phyloP scores from a whole-genome alignment of 2,888 invertebrate genomes.

The Brachyopa scutellaris region DNA sequence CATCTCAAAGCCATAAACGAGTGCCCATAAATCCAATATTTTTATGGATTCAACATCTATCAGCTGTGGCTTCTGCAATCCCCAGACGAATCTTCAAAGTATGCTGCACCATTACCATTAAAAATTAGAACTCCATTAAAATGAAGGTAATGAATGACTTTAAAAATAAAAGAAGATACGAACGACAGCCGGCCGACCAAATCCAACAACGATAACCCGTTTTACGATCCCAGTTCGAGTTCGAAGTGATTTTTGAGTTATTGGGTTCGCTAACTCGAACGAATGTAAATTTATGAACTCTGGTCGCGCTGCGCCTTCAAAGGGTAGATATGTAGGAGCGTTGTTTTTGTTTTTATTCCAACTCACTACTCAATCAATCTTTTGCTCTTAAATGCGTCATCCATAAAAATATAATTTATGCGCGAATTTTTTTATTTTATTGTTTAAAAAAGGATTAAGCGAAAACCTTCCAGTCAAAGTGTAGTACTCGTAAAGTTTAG shows the following conservation, averaged over 20 bases:
- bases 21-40: constrained; percentile 1
- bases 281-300: constrained; percentile 64
- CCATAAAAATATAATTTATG: constrained; percentile 71
- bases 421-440: constrained; percentile 4
- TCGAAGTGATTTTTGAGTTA: constrained; percentile 54
- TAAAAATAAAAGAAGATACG: not conserved
- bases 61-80: constrained; percentile 33
- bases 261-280: constrained; percentile 37
- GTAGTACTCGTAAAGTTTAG: constrained; percentile 50
- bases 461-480: not conserved
- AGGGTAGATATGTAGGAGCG: not conserved
- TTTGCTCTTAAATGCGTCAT: constrained; percentile 57
- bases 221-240: constrained; percentile 54
- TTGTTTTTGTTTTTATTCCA: constrained; percentile 25
- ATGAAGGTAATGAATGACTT: not conserved
- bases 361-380: constrained; percentile 27
- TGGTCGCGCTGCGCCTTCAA: not conserved
- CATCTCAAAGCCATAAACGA: constrained; percentile 10
- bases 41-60: constrained; percentile 12
- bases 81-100: constrained; percentile 23
- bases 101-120: constrained; percentile 33
- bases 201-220: not conserved
- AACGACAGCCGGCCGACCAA: constrained; percentile 1
- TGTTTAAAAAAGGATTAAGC: not conserved
- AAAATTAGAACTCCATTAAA: constrained; percentile 60